Evolutionary conservation across 1,140 invertebrate species (phyloP).

Genomic region (Trichoplusia ni): DNA sequence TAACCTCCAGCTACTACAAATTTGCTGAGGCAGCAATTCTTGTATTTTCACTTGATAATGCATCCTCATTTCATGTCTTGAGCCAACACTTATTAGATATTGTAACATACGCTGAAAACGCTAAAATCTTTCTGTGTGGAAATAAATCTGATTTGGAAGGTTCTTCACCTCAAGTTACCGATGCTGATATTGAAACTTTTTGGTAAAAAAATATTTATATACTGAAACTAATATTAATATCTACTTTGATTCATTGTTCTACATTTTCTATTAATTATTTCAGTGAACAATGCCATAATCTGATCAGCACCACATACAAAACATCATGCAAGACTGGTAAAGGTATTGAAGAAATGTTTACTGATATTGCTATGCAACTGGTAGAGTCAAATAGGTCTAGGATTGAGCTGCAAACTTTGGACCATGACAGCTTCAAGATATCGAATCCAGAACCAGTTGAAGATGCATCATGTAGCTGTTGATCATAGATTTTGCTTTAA

Average conservation of each 20-base stretch:
- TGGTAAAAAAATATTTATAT: too few relatives aligned
- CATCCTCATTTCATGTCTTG: conserved; percentile 94
- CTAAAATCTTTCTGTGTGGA: conserved; percentile 95
- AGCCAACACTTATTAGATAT: conserved; percentile 95
- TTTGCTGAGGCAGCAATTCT: conserved; percentile 95
- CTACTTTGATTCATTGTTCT: not conserved
- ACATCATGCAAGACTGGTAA: conserved; percentile 95
- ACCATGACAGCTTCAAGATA: conserved; percentile 90
- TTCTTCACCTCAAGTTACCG: conserved; percentile 88
- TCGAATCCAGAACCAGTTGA: conserved; percentile 84
- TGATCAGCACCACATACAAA: conserved; percentile 93
- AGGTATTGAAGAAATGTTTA: conserved; percentile 95
- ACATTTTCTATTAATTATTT: conserved; percentile 56
- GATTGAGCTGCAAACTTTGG: conserved; percentile 90
- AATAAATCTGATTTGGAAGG: conserved; percentile 93
- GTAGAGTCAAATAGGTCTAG: conserved; percentile 90
- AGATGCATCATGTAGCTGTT: conserved; percentile 86
- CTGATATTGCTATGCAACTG: conserved; percentile 91
- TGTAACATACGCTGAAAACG: conserved; percentile 95
- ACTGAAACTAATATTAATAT: conserved; percentile 14
- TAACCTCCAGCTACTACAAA: conserved; percentile 96
- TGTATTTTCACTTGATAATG: conserved; percentile 94
- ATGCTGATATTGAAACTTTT: conserved; percentile 95
- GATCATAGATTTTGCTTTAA: conserved; percentile 33
- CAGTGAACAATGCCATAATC: conserved; percentile 95